Evolutionary conservation across 1,140 invertebrate genomes (phyloP).

Genomic region (Drosophila parvula): DNA sequence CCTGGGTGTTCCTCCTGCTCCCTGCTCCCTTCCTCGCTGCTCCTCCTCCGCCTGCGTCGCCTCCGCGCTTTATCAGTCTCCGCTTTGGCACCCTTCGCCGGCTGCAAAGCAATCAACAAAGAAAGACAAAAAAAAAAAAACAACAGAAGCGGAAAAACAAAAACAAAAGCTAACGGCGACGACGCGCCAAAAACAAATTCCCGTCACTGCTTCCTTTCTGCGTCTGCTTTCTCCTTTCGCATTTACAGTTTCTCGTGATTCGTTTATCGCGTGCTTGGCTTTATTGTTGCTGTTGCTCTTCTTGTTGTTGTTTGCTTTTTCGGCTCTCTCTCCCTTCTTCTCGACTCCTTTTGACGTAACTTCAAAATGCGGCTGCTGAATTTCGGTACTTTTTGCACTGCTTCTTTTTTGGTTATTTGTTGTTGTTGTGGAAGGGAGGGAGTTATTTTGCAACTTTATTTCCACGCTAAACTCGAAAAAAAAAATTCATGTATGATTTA

Average conservation of each 20-base stretch:
- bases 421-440: neutral
- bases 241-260: constrained; percentile 37
- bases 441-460: neutral
- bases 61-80: constrained; percentile 24
- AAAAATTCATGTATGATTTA: neutral
- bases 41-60: constrained; percentile 13
- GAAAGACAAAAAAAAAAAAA: constrained; percentile 9
- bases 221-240: constrained; percentile 24
- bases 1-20: constrained; percentile 31
- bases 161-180: constrained; percentile 33
- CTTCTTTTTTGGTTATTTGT: neutral
- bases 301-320: constrained; percentile 37
- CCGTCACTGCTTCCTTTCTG: constrained; percentile 24
- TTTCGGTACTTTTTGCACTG: constrained; percentile 9
- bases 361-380: constrained; percentile 47
- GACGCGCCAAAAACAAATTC: constrained; percentile 57
- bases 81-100: constrained; percentile 31
- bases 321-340: constrained; percentile 11
- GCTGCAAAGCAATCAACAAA: constrained; percentile 42
- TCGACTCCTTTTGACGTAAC: constrained; percentile 73
- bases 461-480: constrained; percentile 26
- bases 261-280: constrained; percentile 40
- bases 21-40: neutral
- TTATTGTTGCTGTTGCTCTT: constrained; percentile 11
- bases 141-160: constrained; percentile 31